phyloP scores from a whole-genome alignment of 2,888 invertebrate species.

The Aspidiotus rigidus region DNA sequence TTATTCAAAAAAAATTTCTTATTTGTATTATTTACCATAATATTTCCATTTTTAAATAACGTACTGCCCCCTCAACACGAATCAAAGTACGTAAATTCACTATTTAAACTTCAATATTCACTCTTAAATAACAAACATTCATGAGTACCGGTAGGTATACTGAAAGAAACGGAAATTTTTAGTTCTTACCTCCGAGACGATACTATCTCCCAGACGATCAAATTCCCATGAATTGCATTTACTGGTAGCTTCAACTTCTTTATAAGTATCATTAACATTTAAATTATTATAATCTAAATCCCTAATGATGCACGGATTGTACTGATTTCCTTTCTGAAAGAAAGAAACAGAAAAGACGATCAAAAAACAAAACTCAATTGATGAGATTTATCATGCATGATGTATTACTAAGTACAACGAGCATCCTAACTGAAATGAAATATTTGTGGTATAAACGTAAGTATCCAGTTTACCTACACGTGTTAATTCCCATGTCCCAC shows the following conservation, averaged over 20 bases:
- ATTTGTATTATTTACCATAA: too few relatives aligned
- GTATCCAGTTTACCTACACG: conserved; percentile 13
- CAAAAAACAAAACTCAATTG: background rate
- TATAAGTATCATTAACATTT: conserved; percentile 14
- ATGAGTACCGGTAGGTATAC: too few relatives aligned
- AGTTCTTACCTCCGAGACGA: conserved; percentile 54
- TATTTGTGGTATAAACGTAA: background rate
- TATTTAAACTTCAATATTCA: too few relatives aligned
- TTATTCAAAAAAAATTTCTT: too few relatives aligned
- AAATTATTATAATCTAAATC: conserved; percentile 44
- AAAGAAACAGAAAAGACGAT: conserved; percentile 22
- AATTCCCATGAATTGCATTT: conserved; percentile 55
- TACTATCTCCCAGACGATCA: conserved; percentile 55
- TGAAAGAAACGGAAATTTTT: background rate
- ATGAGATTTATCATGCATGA: background rate
- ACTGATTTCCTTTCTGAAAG: conserved; percentile 43
- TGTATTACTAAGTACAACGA: background rate
- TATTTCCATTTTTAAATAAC: too few relatives aligned
- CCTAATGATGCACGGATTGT: conserved; percentile 49
- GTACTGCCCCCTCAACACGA: too few relatives aligned
- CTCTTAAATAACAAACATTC: too few relatives aligned
- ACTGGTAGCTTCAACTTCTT: conserved; percentile 24
- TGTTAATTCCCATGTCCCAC: conserved; percentile 43
- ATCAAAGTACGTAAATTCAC: too few relatives aligned
- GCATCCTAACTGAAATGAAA: background rate